phyloP scores from a whole-genome alignment of 2,888 invertebrate genomes.

The Anoncus sp. region DNA sequence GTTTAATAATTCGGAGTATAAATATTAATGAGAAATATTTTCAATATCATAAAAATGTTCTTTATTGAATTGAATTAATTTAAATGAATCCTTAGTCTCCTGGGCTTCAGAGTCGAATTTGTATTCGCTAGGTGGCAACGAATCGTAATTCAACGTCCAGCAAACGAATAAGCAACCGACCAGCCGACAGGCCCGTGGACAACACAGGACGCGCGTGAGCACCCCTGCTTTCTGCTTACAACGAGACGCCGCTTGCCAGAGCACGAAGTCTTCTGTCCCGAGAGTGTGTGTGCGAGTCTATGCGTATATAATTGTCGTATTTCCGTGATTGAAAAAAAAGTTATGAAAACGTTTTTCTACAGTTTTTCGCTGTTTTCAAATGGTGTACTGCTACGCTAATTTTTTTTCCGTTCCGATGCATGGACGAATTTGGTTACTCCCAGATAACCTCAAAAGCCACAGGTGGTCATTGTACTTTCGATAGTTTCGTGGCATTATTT shows the following conservation, averaged over 20 bases:
- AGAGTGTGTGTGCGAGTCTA: constrained; percentile 20
- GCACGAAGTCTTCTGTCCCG: constrained; percentile 29
- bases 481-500: constrained; percentile 35
- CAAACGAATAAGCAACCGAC: constrained; percentile 12
- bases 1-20: too few relatives aligned
- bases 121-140: too few relatives aligned
- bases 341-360: too few relatives aligned
- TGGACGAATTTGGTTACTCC: constrained; percentile 32
- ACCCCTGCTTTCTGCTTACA: constrained; percentile 14
- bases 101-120: too few relatives aligned
- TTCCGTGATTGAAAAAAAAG: constrained; percentile 20
- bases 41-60: too few relatives aligned
- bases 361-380: constrained; percentile 27
- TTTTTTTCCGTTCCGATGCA: constrained; percentile 29
- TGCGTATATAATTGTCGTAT: constrained; percentile 28
- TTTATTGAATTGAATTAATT: too few relatives aligned
- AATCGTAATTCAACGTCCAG: constrained; percentile 1
- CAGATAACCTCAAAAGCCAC: constrained; percentile 25
- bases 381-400: constrained; percentile 18
- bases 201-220: constrained; percentile 3
- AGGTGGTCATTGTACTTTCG: constrained; percentile 26
- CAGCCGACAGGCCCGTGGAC: background rate
- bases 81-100: too few relatives aligned
- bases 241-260: constrained; percentile 21
- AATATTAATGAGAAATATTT: too few relatives aligned